These are phyloP conservation scores for Coregonus clupeaformis DNA, from an alignment of 2,113 vertebrate species.

Conservation along the genomic window DNA sequence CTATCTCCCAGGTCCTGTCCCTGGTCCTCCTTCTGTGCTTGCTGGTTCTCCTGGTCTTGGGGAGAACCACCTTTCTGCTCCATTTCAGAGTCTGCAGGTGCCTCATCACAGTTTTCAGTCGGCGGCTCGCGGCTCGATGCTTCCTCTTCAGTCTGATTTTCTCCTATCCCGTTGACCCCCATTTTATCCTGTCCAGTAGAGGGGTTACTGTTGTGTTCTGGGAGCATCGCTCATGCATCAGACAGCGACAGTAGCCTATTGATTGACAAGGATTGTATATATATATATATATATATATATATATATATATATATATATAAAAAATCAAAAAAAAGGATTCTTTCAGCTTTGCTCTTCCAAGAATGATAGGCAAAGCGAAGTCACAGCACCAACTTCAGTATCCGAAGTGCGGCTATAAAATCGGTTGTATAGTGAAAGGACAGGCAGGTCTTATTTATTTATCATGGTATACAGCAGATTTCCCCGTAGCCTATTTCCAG, in stretches of 20 bases:
- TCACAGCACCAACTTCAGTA: conserved; percentile 45
- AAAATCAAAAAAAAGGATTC: too few species aligned
- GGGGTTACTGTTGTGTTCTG: conserved; percentile 52
- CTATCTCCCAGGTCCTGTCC: conserved; percentile 15
- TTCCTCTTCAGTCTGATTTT: conserved; percentile 46
- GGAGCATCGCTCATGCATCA: conserved; percentile 52
- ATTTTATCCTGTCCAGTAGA: conserved; percentile 47
- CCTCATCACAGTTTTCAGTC: conserved; percentile 40
- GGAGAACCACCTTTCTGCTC: conserved; percentile 42
- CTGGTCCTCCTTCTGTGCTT: conserved; percentile 26
- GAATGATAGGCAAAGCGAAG: conserved; percentile 18
- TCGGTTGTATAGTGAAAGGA: neutral
- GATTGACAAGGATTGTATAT: too few species aligned
- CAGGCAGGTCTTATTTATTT: neutral
- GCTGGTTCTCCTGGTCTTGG: conserved; percentile 23
- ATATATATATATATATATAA: too few species aligned
- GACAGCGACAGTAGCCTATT: conserved; percentile 35
- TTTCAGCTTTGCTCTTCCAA: neutral
- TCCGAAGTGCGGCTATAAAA: neutral
- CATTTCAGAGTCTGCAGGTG: conserved; percentile 33
- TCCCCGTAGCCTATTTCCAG: neutral
- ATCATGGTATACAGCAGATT: neutral
- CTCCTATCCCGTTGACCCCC: conserved; percentile 61
- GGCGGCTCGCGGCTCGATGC: conserved; percentile 41
- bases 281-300: too few species aligned